Evolutionary conservation across 2,113 vertebrate species (phyloP), one percentile per base, ranked within the genome.

Genomic region (Charina bottae): DNA sequence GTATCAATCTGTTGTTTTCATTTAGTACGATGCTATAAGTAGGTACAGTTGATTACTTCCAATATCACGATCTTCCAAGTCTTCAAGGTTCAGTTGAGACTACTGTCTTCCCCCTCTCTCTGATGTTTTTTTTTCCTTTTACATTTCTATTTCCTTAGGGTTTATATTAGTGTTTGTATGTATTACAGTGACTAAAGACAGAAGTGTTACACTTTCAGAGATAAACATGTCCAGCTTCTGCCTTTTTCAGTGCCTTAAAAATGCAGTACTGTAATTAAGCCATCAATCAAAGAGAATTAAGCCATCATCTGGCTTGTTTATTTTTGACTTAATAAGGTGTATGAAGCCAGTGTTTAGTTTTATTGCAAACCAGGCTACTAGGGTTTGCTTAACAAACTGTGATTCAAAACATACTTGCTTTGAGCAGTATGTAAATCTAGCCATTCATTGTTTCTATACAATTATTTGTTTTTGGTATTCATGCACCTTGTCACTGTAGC

Each of bases 1-100:
- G 1, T 53, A 85, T 54, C 49, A 10, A 37, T 2, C 24, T 12
- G 24, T 13, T 2, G 4, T 19, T 68, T 89, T 17, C 49, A 59
- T 24, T 2, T 90, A 42, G 0, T 1, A 0, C 21, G n/a, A 88
- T 5, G 54, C 21, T 54, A 21, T 28, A 19, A 60, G 46, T n/a
- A 55, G 28, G 37, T 1, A 62, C 26, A 42, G 13, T 24, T 62
- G 53, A 12, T 58, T 68, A 59, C 17, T 92, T 54, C 90, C 85
- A 23, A 19, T 13, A 56, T 33, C 0, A 87, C 13, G 0, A 7
- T 6, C 28, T 55, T 62, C 88, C 24, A 68, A 87, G 53, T 23
- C 10, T 46, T 59, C 54, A 53, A 89, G 92, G 92, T 54, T n/a
- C 88, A 89, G 53, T 6, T 78, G 60, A 92, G 85, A 10, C 42